Percentiles rank a stretch among this genome's conserved stretches.
Conservation (phyloP, 2,113 vertebrate species). For the Todiramphus chloris region DNA sequence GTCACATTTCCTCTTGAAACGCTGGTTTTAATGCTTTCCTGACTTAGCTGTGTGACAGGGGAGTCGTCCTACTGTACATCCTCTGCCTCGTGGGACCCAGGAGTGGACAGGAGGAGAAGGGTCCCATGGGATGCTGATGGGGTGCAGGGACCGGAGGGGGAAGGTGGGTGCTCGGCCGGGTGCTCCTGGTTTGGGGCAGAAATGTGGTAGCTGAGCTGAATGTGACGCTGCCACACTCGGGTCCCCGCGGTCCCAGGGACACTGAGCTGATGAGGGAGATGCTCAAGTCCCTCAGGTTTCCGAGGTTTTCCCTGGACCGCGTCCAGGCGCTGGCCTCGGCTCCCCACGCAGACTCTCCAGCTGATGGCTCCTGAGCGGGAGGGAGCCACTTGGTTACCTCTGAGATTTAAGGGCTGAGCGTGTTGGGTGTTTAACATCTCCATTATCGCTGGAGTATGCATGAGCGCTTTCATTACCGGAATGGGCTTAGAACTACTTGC, state of each 20-base stretch:
- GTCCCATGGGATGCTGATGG: rapidly evolving
- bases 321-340: rapidly evolving
- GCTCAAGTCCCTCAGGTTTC: background rate
- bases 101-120: background rate
- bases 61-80: background rate
- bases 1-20: constrained; percentile 87
- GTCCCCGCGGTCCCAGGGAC: rapidly evolving
- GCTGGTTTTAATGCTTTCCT: constrained; percentile 82
- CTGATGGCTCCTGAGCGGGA: background rate
- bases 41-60: constrained; percentile 73
- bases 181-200: background rate
- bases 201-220: rapidly evolving
- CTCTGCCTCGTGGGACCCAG: rapidly evolving
- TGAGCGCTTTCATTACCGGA: background rate
- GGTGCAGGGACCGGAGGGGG: rapidly evolving
- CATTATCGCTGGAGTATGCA: background rate
- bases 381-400: background rate
- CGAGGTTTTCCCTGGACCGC: rapidly evolving
- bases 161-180: rapidly evolving
- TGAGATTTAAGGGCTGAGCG: background rate
- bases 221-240: rapidly evolving
- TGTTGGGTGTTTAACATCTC: rapidly evolving
- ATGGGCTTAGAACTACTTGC: background rate
- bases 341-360: background rate
- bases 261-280: rapidly evolving